phyloP scores from a whole-genome alignment of 2,113 vertebrate species.

The Trichomycterus rosablanca region DNA sequence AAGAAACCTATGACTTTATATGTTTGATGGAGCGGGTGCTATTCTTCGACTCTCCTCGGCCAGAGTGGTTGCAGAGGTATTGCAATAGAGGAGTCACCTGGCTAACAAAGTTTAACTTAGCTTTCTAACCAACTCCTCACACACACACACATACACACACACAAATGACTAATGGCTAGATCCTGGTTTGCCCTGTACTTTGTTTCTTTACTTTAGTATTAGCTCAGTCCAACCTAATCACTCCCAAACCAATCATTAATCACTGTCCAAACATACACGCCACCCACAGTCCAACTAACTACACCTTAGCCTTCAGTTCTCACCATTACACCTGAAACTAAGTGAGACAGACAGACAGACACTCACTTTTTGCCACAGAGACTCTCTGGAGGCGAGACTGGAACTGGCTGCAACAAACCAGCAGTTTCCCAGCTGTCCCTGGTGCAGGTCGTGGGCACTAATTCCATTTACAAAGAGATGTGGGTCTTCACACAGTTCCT shows the following conservation, averaged over 20 bases:
- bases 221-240: conserved; percentile 14
- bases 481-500: conserved; percentile 61
- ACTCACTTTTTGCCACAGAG: conserved; percentile 65
- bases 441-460: conserved; percentile 66
- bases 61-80: too few species aligned
- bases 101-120: neutral
- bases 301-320: too few species aligned
- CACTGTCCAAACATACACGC: neutral
- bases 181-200: conserved; percentile 8
- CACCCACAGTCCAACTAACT: too few species aligned
- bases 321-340: neutral
- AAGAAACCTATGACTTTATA: too few species aligned
- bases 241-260: neutral
- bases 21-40: too few species aligned
- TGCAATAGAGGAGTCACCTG: too few species aligned
- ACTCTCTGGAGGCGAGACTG: conserved; percentile 62
- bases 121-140: too few species aligned
- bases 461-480: conserved; percentile 64
- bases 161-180: neutral
- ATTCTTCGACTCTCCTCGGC: too few species aligned
- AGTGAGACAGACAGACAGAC: neutral
- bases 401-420: conserved; percentile 69
- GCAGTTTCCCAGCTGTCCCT: conserved; percentile 68
- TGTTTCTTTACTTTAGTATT: conserved; percentile 3
- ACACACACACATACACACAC: neutral